Conservation (phyloP, 1,140 invertebrate genomes). For the Meloidogyne hapla region DNA sequence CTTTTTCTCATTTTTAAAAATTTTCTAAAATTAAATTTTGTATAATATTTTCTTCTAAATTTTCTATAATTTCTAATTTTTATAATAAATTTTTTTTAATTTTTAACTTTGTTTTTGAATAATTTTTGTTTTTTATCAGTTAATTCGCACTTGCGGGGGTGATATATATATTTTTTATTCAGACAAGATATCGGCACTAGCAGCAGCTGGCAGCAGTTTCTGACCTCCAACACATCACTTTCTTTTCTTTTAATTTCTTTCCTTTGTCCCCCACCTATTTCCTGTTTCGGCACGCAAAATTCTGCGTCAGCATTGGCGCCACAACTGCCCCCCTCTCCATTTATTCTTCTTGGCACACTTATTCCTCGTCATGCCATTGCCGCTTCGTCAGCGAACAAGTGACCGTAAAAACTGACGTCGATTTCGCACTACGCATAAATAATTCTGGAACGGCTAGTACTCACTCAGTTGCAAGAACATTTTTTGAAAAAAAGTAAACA, state of each 20-base stretch:
- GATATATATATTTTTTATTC: neutral
- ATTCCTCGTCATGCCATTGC: neutral
- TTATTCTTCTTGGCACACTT: neutral
- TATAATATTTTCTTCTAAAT: no score
- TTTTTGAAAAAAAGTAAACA: neutral
- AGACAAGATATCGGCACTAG: neutral
- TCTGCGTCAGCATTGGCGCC: conserved; percentile 7
- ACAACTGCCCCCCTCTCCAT: neutral
- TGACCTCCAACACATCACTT: neutral
- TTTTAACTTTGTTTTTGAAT: no score
- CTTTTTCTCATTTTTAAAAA: no score
- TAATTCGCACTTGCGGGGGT: neutral
- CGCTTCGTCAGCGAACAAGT: neutral
- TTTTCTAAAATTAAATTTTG: no score
- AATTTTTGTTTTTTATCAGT: no score
- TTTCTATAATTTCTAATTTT: no score
- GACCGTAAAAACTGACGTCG: neutral
- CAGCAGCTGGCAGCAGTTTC: neutral
- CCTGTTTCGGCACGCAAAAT: neutral
- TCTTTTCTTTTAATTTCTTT: neutral
- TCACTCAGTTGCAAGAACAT: neutral
- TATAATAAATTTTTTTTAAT: no score
- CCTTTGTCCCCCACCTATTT: neutral
- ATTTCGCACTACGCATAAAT: neutral
- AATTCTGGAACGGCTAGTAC: neutral